Evolutionary conservation across 2,888 invertebrate species (phyloP).

Genomic region (Orgyia antiqua): DNA sequence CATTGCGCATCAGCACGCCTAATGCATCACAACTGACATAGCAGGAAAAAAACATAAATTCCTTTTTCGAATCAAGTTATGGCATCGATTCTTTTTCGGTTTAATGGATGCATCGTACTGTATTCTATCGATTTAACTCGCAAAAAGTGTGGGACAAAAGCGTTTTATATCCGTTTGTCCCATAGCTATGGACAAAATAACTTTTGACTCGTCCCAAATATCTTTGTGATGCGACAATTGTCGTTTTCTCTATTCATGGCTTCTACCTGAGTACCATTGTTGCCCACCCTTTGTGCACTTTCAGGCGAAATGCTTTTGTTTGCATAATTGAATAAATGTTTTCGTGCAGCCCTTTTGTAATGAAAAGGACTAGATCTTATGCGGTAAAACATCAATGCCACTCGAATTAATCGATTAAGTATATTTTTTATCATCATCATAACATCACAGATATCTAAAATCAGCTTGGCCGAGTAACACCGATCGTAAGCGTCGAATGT

Average conservation of each 20-base stretch:
- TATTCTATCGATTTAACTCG: slow-evolving; percentile 46
- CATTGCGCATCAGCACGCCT: slow-evolving; percentile 26
- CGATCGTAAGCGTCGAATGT: slow-evolving; percentile 28
- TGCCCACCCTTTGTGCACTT: slow-evolving; percentile 57
- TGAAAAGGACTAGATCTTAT: slow-evolving; percentile 22
- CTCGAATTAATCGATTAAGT: slow-evolving; percentile 33
- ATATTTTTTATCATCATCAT: too few species aligned
- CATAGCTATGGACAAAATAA: slow-evolving; percentile 54
- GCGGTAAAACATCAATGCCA: slow-evolving; percentile 27
- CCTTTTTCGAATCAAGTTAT: slow-evolving; percentile 34
- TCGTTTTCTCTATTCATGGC: slow-evolving; percentile 58
- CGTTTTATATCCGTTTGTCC: slow-evolving; percentile 41
- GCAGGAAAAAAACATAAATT: slow-evolving; percentile 27
- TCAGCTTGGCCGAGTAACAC: slow-evolving; percentile 25
- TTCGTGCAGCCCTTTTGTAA: slow-evolving; percentile 48
- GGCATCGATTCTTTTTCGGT: slow-evolving; percentile 31
- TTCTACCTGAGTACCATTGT: slow-evolving; percentile 58
- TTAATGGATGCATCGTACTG: slow-evolving; percentile 33
- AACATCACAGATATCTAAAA: too few species aligned
- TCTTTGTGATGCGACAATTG: slow-evolving; percentile 58
- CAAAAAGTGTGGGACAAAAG: slow-evolving; percentile 41
- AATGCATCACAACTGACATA: slow-evolving; percentile 34
- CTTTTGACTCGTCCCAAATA: slow-evolving; percentile 69
- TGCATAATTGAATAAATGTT: slow-evolving; percentile 73
- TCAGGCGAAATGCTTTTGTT: slow-evolving; percentile 66